phyloP scores from a whole-genome alignment of 1,140 invertebrate species.

The Procambarus virginalis region DNA sequence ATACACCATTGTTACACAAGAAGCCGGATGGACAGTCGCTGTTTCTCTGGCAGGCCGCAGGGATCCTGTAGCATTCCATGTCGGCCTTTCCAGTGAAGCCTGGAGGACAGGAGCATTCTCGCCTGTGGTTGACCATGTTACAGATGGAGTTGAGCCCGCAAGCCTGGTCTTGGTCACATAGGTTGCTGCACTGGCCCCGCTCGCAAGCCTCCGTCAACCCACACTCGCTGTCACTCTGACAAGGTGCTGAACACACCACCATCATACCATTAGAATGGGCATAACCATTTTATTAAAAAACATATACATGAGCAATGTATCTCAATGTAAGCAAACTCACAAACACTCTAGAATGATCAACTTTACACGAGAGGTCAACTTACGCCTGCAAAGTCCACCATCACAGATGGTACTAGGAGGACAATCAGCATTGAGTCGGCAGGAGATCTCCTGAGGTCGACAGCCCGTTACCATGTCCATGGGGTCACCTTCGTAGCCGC shows the following conservation, averaged over 20 bases:
- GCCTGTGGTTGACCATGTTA: constrained; percentile 82
- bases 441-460: constrained; percentile 83
- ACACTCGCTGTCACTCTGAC: constrained; percentile 87
- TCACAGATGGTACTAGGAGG: constrained; percentile 87
- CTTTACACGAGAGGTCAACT: constrained; percentile 72
- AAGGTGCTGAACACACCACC: constrained; percentile 80
- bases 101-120: constrained; percentile 86
- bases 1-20: constrained; percentile 85
- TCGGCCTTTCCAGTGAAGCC: constrained; percentile 90
- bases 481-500: constrained; percentile 85
- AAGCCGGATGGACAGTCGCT: constrained; percentile 82
- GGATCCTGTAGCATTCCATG: constrained; percentile 86
- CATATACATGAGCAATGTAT: not conserved
- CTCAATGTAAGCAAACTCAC: not conserved
- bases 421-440: constrained; percentile 83
- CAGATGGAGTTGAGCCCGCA: constrained; percentile 94
- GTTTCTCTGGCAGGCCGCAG: constrained; percentile 81
- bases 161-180: constrained; percentile 83
- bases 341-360: not conserved
- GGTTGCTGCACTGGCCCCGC: constrained; percentile 87
- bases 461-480: constrained; percentile 83
- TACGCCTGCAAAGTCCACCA: constrained; percentile 86
- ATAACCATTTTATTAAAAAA: not conserved
- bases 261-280: not conserved
- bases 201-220: constrained; percentile 84